Evolutionary conservation across 2,113 vertebrate species (phyloP).

Genomic region (Campylorhamphus procurvoides): DNA sequence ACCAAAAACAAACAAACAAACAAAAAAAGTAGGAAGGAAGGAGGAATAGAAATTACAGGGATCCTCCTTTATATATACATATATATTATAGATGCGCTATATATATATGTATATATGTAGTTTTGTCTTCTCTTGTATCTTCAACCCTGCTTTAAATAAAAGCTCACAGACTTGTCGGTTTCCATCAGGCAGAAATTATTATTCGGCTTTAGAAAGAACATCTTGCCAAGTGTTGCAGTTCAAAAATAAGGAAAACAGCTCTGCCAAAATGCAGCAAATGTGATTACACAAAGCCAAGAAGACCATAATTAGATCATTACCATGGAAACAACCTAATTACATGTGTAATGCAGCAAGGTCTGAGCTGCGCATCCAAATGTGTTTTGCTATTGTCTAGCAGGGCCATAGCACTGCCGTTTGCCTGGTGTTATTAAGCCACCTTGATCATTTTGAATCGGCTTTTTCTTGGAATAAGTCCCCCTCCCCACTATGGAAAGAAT

Average conservation of each 20-base stretch:
- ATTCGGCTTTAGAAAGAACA: constrained; percentile 76
- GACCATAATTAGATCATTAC: constrained; percentile 86
- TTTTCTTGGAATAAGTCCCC: constrained; percentile 31
- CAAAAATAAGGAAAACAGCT: constrained; percentile 80
- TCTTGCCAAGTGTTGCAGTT: constrained; percentile 79
- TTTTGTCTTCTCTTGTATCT: constrained; percentile 54
- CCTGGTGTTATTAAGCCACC: constrained; percentile 55
- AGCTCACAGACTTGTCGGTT: constrained; percentile 59
- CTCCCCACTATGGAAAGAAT: constrained; percentile 1
- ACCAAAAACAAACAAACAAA: not conserved
- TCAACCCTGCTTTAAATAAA: constrained; percentile 66
- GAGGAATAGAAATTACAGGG: constrained; percentile 44
- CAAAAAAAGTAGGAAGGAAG: constrained; percentile 7
- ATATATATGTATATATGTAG: not conserved
- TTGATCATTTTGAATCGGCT: constrained; percentile 48
- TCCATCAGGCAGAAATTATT: constrained; percentile 72
- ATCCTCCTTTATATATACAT: constrained; percentile 37
- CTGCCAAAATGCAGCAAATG: constrained; percentile 83
- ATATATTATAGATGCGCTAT: constrained; percentile 2
- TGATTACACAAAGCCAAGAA: constrained; percentile 82
- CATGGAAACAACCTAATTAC: constrained; percentile 88
- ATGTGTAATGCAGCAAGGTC: constrained; percentile 79
- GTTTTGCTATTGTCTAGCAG: constrained; percentile 75
- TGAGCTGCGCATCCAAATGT: constrained; percentile 72
- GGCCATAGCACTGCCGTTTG: constrained; percentile 41